These are phyloP conservation scores for Rhea pennata DNA, from an alignment of 2,113 vertebrate species.

Conservation along the genomic window DNA sequence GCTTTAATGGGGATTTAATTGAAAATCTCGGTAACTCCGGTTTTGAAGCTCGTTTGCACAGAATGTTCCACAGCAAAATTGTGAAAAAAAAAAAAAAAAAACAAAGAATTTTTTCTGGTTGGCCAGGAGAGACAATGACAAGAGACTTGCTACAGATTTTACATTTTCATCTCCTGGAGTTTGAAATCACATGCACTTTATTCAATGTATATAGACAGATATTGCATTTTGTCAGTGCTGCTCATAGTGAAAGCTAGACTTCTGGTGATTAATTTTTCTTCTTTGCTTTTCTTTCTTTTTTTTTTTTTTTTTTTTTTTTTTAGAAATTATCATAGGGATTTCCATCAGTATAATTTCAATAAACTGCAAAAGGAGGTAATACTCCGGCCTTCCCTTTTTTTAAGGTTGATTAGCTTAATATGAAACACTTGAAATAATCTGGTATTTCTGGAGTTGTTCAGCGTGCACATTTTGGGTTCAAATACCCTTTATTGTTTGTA, in stretches of 20 bases:
- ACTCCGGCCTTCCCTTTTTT: not conserved
- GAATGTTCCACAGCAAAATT: not conserved
- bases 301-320: not conserved
- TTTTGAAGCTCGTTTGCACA: not conserved
- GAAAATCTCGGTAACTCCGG: not conserved
- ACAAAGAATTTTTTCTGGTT: not conserved
- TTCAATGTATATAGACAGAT: not conserved
- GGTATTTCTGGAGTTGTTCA: not conserved
- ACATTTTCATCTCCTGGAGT: not conserved
- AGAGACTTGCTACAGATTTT: not conserved
- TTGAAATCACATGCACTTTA: not conserved
- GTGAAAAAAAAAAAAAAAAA: not conserved
- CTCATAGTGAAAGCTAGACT: not conserved
- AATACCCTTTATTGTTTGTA: not conserved
- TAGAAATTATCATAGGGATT: not conserved
- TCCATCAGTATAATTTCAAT: not conserved
- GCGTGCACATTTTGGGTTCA: not conserved
- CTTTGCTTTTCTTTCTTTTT: not conserved
- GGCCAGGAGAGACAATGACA: not conserved
- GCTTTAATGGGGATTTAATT: slow-evolving; percentile 30
- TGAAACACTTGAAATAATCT: not conserved
- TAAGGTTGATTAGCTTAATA: not conserved
- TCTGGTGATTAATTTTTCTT: not conserved
- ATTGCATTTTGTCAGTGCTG: not conserved
- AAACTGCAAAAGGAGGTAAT: not conserved